Evolutionary conservation across 2,888 invertebrate species (phyloP).

Genomic region (Macaria notata): DNA sequence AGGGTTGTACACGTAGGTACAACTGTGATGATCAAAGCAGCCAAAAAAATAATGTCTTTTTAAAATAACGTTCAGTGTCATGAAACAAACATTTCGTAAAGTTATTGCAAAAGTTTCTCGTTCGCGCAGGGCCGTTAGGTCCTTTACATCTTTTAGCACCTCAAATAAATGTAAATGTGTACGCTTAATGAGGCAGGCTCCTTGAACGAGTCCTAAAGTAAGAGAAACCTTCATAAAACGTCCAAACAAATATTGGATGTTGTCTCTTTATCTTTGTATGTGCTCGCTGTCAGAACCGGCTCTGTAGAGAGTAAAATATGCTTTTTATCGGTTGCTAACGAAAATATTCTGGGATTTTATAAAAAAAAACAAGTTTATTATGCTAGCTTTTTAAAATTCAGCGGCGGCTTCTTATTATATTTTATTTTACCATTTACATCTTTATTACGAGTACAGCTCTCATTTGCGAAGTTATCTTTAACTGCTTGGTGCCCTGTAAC

Average conservation of each 20-base stretch:
- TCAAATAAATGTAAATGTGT: slow-evolving; percentile 2
- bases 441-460: too few species aligned
- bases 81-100: neutral
- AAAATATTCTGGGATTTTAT: slow-evolving; percentile 1
- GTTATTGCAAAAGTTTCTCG: neutral
- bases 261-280: slow-evolving; percentile 15
- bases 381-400: neutral
- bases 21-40: too few species aligned
- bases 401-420: neutral
- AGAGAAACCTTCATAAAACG: slow-evolving; percentile 14
- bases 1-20: too few species aligned
- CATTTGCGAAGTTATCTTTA: too few species aligned
- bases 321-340: slow-evolving; percentile 8
- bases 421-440: neutral
- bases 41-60: too few species aligned
- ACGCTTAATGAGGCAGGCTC: slow-evolving; percentile 4
- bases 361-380: slow-evolving; percentile 1
- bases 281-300: slow-evolving; percentile 10
- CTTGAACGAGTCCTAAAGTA: slow-evolving; percentile 10
- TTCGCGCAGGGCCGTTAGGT: neutral
- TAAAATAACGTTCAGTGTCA: too few species aligned
- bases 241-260: slow-evolving; percentile 15
- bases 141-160: slow-evolving; percentile 1
- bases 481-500: too few species aligned
- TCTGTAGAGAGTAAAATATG: slow-evolving; percentile 14